These are phyloP conservation scores for Euwallacea fornicatus DNA, from an alignment of 1,140 invertebrate species.

Conservation along the genomic window DNA sequence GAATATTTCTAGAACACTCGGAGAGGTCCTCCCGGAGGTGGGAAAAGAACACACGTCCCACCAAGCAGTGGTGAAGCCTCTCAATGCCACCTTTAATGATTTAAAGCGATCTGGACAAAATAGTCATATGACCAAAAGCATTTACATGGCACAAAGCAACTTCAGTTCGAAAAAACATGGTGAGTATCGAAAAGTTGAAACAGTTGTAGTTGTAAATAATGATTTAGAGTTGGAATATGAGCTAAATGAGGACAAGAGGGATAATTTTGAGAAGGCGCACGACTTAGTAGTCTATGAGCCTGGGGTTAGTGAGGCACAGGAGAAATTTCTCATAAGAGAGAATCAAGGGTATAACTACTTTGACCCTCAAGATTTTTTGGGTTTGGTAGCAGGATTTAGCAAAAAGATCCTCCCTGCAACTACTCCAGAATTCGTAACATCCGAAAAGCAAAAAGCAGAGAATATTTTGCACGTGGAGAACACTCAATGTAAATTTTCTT, in stretches of 20 bases:
- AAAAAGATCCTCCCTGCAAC: too few species aligned
- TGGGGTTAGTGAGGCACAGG: too few species aligned
- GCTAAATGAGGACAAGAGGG: conserved; percentile 4
- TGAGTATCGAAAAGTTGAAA: too few species aligned
- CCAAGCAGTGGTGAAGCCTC: neutral
- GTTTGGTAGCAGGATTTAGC: too few species aligned
- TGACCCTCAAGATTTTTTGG: too few species aligned
- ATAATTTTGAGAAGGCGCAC: conserved; percentile 27
- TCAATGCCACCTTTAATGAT: neutral
- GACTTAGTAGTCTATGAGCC: neutral
- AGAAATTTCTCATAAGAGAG: too few species aligned
- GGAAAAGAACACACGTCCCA: neutral
- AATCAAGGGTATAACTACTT: too few species aligned
- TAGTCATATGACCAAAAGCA: conserved; percentile 19
- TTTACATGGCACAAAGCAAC: conserved; percentile 23
- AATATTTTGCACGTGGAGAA: too few species aligned
- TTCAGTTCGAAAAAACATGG: neutral
- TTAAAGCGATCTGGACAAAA: conserved; percentile 4
- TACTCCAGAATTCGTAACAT: too few species aligned
- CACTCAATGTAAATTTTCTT: too few species aligned
- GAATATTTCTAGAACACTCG: neutral
- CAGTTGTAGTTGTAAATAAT: too few species aligned
- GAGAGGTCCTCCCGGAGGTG: neutral
- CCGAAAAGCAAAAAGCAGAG: too few species aligned
- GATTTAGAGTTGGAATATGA: neutral